These are phyloP conservation scores for Anadara kagoshimensis DNA, from an alignment of 1,140 invertebrate genomes.

Conservation along the genomic window DNA sequence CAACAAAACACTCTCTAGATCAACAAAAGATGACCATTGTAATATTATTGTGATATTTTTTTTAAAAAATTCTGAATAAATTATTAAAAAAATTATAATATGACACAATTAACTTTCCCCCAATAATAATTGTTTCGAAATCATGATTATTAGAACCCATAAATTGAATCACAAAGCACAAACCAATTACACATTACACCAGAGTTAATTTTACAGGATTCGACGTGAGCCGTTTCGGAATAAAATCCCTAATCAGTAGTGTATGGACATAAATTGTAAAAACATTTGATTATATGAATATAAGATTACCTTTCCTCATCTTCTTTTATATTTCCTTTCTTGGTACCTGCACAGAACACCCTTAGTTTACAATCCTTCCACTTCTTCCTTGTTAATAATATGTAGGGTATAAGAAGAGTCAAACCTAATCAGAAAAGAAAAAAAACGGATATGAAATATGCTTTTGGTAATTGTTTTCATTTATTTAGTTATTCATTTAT, in stretches of 20 bases:
- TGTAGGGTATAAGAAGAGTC: conserved; percentile 94
- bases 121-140: no score
- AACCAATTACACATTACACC: no score
- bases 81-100: no score
- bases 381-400: conserved; percentile 87
- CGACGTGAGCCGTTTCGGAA: no score
- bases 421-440: conserved; percentile 77
- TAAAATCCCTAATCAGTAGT: no score
- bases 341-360: conserved; percentile 94
- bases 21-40: not conserved
- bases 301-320: conserved; percentile 87
- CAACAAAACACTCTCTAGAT: not conserved
- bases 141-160: no score
- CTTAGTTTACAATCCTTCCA: conserved; percentile 91
- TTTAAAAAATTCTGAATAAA: no score
- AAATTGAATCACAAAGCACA: no score
- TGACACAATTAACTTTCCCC: no score
- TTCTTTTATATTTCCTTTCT: conserved; percentile 87
- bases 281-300: not conserved
- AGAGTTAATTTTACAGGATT: no score
- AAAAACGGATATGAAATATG: not conserved
- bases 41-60: no score
- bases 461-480: not conserved
- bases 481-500: not conserved
- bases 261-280: not conserved